Evolutionary conservation across 2,113 vertebrate species (phyloP).

Genomic region (Gobius niger): DNA sequence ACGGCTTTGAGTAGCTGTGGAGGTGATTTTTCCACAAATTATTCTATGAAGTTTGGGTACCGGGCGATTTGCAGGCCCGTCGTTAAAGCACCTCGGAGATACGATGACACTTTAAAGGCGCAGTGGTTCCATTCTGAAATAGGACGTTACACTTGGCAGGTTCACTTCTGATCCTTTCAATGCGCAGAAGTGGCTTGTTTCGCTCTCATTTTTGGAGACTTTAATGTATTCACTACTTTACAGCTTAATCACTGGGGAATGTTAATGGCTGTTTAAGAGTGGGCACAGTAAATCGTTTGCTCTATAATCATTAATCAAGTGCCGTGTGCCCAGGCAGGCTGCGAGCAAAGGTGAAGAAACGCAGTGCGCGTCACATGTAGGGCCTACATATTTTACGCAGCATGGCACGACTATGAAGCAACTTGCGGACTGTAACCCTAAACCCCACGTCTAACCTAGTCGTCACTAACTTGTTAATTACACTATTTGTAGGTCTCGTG

Average conservation of each 20-base stretch:
- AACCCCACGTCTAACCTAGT: background rate
- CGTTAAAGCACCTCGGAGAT: slow-evolving; percentile 66
- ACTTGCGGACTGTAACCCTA: slow-evolving; percentile 1
- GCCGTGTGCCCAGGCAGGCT: slow-evolving; percentile 29
- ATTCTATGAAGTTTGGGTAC: slow-evolving; percentile 54
- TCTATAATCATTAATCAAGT: slow-evolving; percentile 67
- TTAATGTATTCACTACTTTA: background rate
- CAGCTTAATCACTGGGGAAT: slow-evolving; percentile 5
- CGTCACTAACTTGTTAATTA: slow-evolving; percentile 27
- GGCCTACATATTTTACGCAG: slow-evolving; percentile 15
- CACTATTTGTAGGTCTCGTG: slow-evolving; percentile 26
- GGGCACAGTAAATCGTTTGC: slow-evolving; percentile 38
- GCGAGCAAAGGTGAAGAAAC: slow-evolving; percentile 54
- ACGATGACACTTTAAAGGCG: slow-evolving; percentile 77
- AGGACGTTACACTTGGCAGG: slow-evolving; percentile 55
- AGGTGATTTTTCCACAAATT: slow-evolving; percentile 30
- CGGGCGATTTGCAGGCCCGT: slow-evolving; percentile 60
- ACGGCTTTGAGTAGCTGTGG: slow-evolving; percentile 7
- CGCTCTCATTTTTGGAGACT: background rate
- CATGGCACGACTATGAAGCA: slow-evolving; percentile 17
- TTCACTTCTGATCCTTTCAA: slow-evolving; percentile 32
- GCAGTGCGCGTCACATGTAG: slow-evolving; percentile 5
- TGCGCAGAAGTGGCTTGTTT: slow-evolving; percentile 1
- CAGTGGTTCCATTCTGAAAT: slow-evolving; percentile 67
- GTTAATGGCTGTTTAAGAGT: slow-evolving; percentile 26